A percentile compares a stretch with the other conserved stretches of the same genome.
These are phyloP conservation scores for Scaptomyza pallida DNA, from an alignment of 1,140 invertebrate species.

Conservation along the genomic window DNA sequence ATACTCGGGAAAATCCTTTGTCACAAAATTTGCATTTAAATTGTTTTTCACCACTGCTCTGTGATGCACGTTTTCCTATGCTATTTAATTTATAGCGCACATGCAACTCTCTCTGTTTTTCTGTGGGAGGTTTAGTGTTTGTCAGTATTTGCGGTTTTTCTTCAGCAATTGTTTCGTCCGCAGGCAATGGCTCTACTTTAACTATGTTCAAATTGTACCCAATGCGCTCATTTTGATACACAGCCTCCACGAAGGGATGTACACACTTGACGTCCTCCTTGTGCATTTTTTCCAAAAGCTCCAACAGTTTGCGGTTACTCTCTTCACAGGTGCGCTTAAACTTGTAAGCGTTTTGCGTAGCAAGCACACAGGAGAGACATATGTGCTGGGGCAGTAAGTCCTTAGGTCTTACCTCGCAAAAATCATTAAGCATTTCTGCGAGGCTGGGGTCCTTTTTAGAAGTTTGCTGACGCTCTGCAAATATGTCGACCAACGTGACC, in stretches of 20 bases:
- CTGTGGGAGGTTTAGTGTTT: not conserved
- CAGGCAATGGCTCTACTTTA: slow-evolving; percentile 15
- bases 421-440: slow-evolving; percentile 44
- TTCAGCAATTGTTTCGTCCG: not conserved
- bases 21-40: slow-evolving; percentile 26
- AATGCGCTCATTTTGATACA: slow-evolving; percentile 14
- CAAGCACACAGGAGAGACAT: slow-evolving; percentile 48
- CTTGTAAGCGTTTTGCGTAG: slow-evolving; percentile 51
- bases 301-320: slow-evolving; percentile 20
- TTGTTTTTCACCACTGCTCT: not conserved
- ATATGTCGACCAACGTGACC: slow-evolving; percentile 56
- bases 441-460: slow-evolving; percentile 33
- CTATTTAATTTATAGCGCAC: not conserved
- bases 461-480: slow-evolving; percentile 28
- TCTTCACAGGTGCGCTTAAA: slow-evolving; percentile 51
- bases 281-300: slow-evolving; percentile 2
- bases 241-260: slow-evolving; percentile 14
- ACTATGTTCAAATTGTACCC: slow-evolving; percentile 10
- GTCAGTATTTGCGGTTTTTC: no score
- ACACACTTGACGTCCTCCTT: not conserved
- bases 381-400: slow-evolving; percentile 52
- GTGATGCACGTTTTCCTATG: not conserved
- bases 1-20: slow-evolving; percentile 17
- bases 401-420: slow-evolving; percentile 25
- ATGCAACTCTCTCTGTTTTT: not conserved